Evolutionary conservation across 2,113 vertebrate species (phyloP), one percentile per base, ranked within the genome.

Genomic region (Rhinoderma darwinii): DNA sequence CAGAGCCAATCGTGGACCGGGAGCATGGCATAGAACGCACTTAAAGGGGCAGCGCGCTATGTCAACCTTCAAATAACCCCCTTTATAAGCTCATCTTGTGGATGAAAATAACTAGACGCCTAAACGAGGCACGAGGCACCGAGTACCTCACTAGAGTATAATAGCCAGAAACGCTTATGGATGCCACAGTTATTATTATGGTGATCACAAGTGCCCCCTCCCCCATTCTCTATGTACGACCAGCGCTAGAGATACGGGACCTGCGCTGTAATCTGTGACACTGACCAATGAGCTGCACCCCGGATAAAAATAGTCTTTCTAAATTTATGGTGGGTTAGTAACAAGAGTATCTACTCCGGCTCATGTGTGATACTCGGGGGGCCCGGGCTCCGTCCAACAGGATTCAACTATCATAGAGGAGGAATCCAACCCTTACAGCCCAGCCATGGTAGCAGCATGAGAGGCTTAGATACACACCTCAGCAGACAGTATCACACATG

Each of bases 241-340:
- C 39, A 75, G 12, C 3, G 14, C 43, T 47, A 25, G 41, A 75
- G n/a, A 22, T 4, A 5, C n/a, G 8, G 25, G 11, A 1, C 32
- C 41, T 18, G 25, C 9, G n/a, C 3, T 14, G 27, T 30, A 30
- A 75, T 75, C 73, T 47, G 39, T 30, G n/a, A 44, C 73, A 17
- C 2, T 27, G 66, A 14, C 32, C 66, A 18, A 18, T 0, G 12
- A 17, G 30, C 82, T 35, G 11, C 32, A 18, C 3, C 20, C 41
- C 9, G 15, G 12, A 41, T 77, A 75, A 22, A 37, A 63, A 83
- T 83, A 84, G 82, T 17, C 25, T 39, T 74, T 76, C 83, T 84
- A 76, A 63, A 25, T 76, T 61, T 30, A 32, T 30, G 59, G 72
- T 27, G 27, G 72, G 39, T 35, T 20, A 22, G 83, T 84, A 84